A percentile compares a stretch with the other conserved stretches of the same genome.
Conservation (phyloP, 92 coral and sea anemone genomes). For the Chrysogorgia sp. region DNA sequence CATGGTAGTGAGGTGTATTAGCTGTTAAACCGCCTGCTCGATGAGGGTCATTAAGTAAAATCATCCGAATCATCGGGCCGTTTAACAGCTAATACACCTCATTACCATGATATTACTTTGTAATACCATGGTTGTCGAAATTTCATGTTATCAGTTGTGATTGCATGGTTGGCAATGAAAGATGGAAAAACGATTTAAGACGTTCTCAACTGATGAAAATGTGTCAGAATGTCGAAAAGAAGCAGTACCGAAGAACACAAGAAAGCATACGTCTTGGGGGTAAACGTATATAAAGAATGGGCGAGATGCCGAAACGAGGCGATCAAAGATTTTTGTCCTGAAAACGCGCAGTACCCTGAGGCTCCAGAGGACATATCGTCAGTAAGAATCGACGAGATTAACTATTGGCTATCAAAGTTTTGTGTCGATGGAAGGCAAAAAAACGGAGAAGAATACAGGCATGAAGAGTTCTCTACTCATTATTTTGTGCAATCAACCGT, state of each 20-base stretch:
- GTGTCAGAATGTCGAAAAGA: constrained; percentile 5
- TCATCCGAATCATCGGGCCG: too few species aligned
- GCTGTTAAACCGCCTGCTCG: too few species aligned
- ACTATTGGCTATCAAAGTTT: constrained; percentile 9
- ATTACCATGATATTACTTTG: too few species aligned
- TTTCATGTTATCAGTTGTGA: too few species aligned
- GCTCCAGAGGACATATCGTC: not conserved
- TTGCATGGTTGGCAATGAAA: too few species aligned
- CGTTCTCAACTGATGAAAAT: not conserved
- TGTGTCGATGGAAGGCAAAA: not conserved
- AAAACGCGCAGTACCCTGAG: not conserved
- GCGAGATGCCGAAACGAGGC: not conserved
- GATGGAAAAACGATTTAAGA: constrained; percentile 1
- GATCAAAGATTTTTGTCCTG: not conserved
- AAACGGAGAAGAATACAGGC: not conserved
- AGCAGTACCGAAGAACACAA: constrained; percentile 16
- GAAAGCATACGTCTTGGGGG: constrained; percentile 12
- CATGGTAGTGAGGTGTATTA: too few species aligned
- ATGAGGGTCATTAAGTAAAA: too few species aligned
- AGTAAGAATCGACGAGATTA: not conserved
- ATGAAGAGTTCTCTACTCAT: constrained; percentile 14
- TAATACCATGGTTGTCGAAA: too few species aligned
- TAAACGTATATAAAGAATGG: constrained; percentile 23
- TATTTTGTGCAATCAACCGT: constrained; percentile 14
- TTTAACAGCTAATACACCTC: too few species aligned